Evolutionary conservation across 2,113 vertebrate species (phyloP), one percentile per base, ranked within the genome.

Genomic region (Dicentrarchus labrax): DNA sequence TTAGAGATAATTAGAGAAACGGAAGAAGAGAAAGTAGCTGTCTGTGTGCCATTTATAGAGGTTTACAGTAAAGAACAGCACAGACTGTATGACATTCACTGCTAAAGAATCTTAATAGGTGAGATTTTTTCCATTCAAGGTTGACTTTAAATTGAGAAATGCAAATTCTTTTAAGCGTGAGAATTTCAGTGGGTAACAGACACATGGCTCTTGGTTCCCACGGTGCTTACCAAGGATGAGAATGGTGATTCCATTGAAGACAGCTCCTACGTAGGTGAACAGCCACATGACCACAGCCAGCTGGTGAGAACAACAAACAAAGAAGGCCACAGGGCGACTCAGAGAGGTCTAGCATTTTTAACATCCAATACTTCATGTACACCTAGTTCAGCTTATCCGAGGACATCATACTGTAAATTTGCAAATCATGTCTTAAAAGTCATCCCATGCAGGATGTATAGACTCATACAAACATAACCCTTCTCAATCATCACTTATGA

Each of bases 211-310:
- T 39, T 11, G 57, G 41, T 75, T 85, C 47, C 24, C 24, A 19
- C 3, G 8, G 13, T 8, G 21, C 96, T 96, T 96, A 98, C 97
- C 97, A 12, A 98, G 95, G 87, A 98, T 98, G 86, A 98, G 96
- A 51, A 98, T 95, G 80, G 97, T 98, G 94, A 98, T 97, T 57
- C 97, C 97, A 56, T 98, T 98, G 90, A 98, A 98, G 72, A 98
- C 96, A 0, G 97, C 97, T 57, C 97, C 97, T 0, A 98, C 96
- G 7, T 98, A 98, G 45, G 97, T 98, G 93, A 97, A 90, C 89
- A 98, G 92, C 97, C 97, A 98, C 97, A 98, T 98, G 91, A 96
- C 95, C 76, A 98, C 97, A 38, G 97, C 97, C 91, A 98, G 94
- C 97, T 98, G 94, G 11, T 7, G 39, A 62, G 22, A 61, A 30